phyloP scores from a whole-genome alignment of 64 coral and sea anemone species.

The Orbicella faveolata region DNA sequence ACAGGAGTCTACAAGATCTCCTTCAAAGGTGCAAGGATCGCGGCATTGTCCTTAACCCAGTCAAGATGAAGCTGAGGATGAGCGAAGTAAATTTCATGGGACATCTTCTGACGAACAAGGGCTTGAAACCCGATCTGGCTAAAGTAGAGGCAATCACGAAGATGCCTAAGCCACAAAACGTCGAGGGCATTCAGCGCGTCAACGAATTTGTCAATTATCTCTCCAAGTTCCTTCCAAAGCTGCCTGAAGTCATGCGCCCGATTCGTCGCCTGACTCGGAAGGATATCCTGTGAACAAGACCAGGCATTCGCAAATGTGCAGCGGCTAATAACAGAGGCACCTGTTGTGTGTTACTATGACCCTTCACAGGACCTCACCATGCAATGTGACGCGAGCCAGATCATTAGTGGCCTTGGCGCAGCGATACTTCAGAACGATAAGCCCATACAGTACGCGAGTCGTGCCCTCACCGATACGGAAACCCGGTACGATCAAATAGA shows the following conservation, averaged over 20 bases:
- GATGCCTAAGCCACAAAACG: constrained; percentile 18
- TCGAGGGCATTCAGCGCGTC: background rate
- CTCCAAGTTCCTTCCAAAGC: constrained; percentile 17
- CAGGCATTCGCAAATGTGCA: constrained; percentile 13
- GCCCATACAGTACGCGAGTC: constrained; percentile 29
- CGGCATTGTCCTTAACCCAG: constrained; percentile 16
- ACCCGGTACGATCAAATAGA: constrained; percentile 56
- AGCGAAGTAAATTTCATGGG: constrained; percentile 31
- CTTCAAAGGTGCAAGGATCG: too few species aligned
- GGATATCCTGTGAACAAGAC: constrained; percentile 12
- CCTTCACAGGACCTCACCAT: constrained; percentile 26
- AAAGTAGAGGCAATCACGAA: constrained; percentile 3
- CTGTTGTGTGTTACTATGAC: constrained; percentile 38
- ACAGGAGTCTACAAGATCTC: too few species aligned
- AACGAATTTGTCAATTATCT: constrained; percentile 38
- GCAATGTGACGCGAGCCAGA: constrained; percentile 34
- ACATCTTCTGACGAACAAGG: background rate
- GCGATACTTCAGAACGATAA: constrained; percentile 23
- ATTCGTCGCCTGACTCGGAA: constrained; percentile 53
- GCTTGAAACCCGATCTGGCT: background rate
- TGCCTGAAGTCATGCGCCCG: constrained; percentile 36
- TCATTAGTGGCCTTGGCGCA: constrained; percentile 23
- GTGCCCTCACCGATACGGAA: constrained; percentile 40
- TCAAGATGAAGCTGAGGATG: constrained; percentile 14
- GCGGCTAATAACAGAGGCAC: constrained; percentile 19